These are phyloP conservation scores for Cettia cetti DNA, from an alignment of 2,113 vertebrate species.

Conservation along the genomic window DNA sequence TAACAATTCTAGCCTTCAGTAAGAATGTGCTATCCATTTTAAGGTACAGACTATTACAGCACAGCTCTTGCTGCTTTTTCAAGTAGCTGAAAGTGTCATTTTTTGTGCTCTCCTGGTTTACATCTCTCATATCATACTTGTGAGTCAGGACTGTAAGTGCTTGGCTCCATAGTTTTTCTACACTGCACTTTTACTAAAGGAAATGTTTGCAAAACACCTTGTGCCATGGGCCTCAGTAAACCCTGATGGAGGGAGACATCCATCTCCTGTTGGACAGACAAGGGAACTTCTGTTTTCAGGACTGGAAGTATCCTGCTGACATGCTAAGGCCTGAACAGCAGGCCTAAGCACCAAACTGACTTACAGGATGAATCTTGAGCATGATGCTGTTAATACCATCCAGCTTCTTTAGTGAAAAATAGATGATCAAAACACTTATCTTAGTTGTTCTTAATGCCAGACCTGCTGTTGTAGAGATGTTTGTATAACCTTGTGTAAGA, in stretches of 20 bases:
- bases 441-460: background rate
- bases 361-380: background rate
- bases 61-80: background rate
- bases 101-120: background rate
- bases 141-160: background rate
- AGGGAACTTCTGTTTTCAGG: background rate
- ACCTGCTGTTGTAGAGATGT: background rate
- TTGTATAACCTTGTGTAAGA: background rate
- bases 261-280: background rate
- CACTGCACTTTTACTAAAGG: background rate
- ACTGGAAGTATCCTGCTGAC: background rate
- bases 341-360: background rate
- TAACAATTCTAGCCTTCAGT: background rate
- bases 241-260: background rate
- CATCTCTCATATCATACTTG: background rate
- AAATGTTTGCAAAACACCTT: background rate
- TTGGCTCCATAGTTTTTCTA: background rate
- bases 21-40: background rate
- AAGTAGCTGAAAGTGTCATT: background rate
- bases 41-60: background rate
- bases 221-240: background rate
- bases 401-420: background rate
- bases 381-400: background rate
- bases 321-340: background rate
- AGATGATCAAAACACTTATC: background rate